These are phyloP conservation scores for Agrilus cyanescens DNA, from an alignment of 2,888 invertebrate species.

Conservation along the genomic window DNA sequence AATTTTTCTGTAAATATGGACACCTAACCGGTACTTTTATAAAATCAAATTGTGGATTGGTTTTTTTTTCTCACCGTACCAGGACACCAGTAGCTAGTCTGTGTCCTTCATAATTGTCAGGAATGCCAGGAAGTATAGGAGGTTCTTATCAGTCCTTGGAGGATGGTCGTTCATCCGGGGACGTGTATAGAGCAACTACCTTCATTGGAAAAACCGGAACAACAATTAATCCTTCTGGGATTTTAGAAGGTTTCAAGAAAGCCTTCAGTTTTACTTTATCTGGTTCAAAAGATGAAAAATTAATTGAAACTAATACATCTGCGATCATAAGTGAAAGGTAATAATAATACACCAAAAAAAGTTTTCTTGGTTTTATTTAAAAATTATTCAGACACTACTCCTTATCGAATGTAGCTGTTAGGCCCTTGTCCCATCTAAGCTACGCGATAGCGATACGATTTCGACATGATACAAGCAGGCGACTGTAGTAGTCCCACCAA, in stretches of 20 bases:
- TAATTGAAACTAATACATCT: constrained; percentile 21
- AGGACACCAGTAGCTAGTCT: too few relatives aligned
- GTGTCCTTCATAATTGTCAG: constrained; percentile 11
- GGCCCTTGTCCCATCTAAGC: too few relatives aligned
- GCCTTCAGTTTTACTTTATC: constrained; percentile 36
- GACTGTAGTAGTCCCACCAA: too few relatives aligned
- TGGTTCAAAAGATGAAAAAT: constrained; percentile 17
- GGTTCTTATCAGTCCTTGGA: constrained; percentile 49
- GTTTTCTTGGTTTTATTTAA: background rate
- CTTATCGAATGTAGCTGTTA: background rate
- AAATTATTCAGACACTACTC: background rate
- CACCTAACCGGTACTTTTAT: too few relatives aligned
- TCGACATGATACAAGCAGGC: too few relatives aligned
- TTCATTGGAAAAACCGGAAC: constrained; percentile 25
- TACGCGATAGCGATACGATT: too few relatives aligned
- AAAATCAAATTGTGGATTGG: too few relatives aligned
- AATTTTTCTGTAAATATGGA: too few relatives aligned
- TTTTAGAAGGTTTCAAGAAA: constrained; percentile 49
- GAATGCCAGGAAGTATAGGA: constrained; percentile 52
- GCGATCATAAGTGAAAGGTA: constrained; percentile 28
- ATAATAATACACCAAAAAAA: constrained; percentile 10
- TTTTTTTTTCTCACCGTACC: too few relatives aligned
- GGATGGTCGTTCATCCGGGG: constrained; percentile 12
- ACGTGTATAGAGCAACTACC: constrained; percentile 53
- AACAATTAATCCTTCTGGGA: constrained; percentile 26